Evolutionary conservation across 53 echinoderm and acorn worm genomes (phyloP).

Genomic region (Paracentrotus lividus): DNA sequence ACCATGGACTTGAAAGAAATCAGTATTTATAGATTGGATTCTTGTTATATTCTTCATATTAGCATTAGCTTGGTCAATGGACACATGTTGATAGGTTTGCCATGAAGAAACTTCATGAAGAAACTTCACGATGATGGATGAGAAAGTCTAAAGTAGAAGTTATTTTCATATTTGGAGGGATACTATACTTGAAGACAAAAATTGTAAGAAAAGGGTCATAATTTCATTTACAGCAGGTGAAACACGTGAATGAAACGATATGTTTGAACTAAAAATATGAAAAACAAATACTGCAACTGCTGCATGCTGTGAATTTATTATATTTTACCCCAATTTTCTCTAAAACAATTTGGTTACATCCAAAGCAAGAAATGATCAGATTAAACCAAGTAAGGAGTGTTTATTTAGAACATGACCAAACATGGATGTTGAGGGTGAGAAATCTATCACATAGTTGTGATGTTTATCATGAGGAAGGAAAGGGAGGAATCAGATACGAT

Average conservation of each 20-base stretch:
- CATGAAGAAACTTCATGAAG: neutral
- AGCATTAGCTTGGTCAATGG: slow-evolving; percentile 35
- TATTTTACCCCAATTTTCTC: too few species aligned
- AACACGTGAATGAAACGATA: too few species aligned
- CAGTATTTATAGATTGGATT: slow-evolving; percentile 23
- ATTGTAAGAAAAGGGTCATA: neutral
- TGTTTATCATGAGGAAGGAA: neutral
- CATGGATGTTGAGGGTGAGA: neutral
- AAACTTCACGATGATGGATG: neutral
- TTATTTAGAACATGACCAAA: neutral
- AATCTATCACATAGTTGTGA: neutral
- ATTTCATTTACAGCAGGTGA: too few species aligned
- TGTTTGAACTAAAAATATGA: too few species aligned
- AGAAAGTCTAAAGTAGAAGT: neutral
- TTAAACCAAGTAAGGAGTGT: neutral
- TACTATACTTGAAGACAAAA: neutral
- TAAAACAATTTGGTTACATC: neutral
- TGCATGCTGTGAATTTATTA: too few species aligned
- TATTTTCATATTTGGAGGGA: neutral
- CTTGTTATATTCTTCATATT: neutral
- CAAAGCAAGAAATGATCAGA: neutral
- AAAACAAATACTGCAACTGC: too few species aligned
- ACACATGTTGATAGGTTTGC: slow-evolving; percentile 32
- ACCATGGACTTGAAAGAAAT: slow-evolving; percentile 31
- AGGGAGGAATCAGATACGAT: slow-evolving; percentile 17